A percentile compares a stretch with the other conserved stretches of the same genome.
Conservation (phyloP, 2,113 vertebrate species). For the Indri indri region DNA sequence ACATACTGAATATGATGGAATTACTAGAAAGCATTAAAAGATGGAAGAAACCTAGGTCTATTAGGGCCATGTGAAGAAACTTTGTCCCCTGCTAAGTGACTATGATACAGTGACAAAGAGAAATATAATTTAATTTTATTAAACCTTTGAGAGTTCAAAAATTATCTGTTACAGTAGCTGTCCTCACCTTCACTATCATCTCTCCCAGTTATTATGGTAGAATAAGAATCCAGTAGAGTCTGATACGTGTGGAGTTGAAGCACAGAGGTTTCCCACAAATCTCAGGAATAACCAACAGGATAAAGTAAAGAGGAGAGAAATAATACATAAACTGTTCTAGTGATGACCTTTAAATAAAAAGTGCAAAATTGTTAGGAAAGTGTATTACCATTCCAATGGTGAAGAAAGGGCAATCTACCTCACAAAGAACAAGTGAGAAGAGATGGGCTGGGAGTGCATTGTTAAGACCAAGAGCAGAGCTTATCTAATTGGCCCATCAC, state of each 20-base stretch:
- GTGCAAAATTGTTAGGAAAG: neutral
- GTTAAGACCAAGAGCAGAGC: neutral
- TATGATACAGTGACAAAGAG: neutral
- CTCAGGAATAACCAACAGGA: neutral
- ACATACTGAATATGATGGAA: neutral
- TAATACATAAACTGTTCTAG: neutral
- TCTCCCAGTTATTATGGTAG: neutral
- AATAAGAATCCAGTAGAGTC: neutral
- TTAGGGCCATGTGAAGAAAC: neutral
- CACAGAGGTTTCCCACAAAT: neutral
- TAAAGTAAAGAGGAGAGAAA: neutral
- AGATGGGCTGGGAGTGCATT: neutral
- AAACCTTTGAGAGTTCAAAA: conserved; percentile 15
- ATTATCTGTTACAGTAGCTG: neutral
- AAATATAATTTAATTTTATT: neutral
- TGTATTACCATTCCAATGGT: neutral
- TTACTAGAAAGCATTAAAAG: conserved; percentile 19
- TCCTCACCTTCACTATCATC: neutral
- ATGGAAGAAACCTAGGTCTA: neutral
- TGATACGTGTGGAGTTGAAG: neutral
- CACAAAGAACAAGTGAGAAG: neutral
- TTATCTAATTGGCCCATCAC: neutral
- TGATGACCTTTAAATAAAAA: neutral
- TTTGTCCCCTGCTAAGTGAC: neutral
- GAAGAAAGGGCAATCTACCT: neutral